phyloP scores from a whole-genome alignment of 2,888 invertebrate species.

The Belgica antarctica region DNA sequence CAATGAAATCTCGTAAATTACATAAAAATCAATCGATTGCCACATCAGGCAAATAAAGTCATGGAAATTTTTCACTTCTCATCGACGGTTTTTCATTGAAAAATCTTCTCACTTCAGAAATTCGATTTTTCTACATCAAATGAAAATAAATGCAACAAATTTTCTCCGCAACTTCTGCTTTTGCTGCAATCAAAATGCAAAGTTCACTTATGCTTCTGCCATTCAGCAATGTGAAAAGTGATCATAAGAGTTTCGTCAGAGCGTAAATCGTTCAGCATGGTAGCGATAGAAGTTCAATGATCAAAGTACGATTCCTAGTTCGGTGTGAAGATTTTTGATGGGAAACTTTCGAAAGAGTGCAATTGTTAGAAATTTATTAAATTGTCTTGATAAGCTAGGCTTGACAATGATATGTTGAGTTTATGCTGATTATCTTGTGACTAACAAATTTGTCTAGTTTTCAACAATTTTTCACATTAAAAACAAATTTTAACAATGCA shows the following conservation, averaged over 20 bases:
- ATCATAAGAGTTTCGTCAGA: neutral
- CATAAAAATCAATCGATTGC: neutral
- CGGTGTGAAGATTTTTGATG: no score
- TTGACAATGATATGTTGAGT: no score
- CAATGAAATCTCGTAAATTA: neutral
- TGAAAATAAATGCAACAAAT: neutral
- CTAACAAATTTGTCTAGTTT: no score
- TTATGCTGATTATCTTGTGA: no score
- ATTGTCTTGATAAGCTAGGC: no score
- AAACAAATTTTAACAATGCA: no score
- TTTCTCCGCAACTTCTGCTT: neutral
- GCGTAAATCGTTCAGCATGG: no score
- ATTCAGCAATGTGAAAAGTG: neutral
- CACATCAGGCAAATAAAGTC: constrained; percentile 8
- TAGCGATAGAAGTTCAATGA: no score
- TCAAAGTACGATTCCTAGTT: no score
- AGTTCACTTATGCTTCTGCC: neutral
- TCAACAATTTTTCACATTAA: no score
- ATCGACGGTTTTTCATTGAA: neutral
- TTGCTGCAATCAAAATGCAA: neutral
- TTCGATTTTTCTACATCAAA: neutral
- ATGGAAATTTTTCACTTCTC: neutral
- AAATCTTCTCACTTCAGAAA: neutral
- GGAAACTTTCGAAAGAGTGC: no score
- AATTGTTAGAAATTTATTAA: no score